These are phyloP conservation scores for Urocyon cinereoargenteus DNA, from an alignment of 2,797 vertebrate species.

Conservation along the genomic window DNA sequence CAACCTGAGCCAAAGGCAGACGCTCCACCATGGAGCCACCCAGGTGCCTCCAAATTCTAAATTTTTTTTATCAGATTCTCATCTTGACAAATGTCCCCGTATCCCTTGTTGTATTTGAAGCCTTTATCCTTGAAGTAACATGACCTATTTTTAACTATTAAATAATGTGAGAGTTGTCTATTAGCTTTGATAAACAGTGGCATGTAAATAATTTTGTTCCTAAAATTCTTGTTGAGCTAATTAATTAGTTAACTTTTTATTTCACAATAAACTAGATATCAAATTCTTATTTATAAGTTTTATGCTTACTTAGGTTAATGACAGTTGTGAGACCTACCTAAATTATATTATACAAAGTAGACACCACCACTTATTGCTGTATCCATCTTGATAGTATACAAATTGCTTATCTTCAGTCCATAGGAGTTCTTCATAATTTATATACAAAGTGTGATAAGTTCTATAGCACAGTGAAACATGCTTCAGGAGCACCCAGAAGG, in stretches of 20 bases:
- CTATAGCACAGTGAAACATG: not conserved
- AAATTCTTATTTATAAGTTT: not conserved
- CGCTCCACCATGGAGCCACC: too few species aligned
- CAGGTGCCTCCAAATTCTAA: too few species aligned
- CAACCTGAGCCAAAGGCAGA: too few species aligned
- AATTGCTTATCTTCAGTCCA: not conserved
- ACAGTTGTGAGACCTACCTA: not conserved
- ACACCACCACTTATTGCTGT: not conserved
- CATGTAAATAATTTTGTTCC: not conserved
- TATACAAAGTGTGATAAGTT: not conserved
- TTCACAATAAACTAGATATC: not conserved
- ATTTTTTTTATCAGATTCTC: not conserved
- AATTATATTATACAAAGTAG: not conserved
- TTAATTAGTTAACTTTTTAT: not conserved
- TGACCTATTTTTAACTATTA: not conserved
- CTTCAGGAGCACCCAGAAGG: not conserved
- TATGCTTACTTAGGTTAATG: not conserved
- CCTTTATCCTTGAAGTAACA: constrained; percentile 2
- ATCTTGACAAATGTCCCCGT: not conserved
- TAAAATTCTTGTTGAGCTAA: not conserved
- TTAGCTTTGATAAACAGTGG: not conserved
- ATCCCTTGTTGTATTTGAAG: not conserved
- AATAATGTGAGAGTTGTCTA: not conserved
- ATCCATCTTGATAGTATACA: not conserved
- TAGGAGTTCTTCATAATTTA: not conserved